phyloP scores from a whole-genome alignment of 2,888 invertebrate species.

The Eledone cirrhosa region DNA sequence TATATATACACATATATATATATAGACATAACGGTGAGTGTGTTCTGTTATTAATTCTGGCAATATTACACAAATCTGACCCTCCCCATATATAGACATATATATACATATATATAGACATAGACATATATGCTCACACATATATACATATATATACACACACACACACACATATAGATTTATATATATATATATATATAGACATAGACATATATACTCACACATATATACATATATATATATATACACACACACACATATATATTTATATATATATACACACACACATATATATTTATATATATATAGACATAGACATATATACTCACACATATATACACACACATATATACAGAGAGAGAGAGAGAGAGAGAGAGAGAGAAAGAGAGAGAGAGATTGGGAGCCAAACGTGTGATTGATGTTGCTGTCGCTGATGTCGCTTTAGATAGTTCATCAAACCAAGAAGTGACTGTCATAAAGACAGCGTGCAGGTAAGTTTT shows the following conservation, averaged over 20 bases:
- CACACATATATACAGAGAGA: conserved; percentile 3
- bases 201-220: neutral
- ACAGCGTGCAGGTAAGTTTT: too few species aligned
- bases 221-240: neutral
- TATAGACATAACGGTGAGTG: too few species aligned
- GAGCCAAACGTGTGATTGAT: too few species aligned
- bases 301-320: too few species aligned
- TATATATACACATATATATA: neutral
- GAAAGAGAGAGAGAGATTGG: neutral
- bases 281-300: neutral
- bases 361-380: conserved; percentile 12
- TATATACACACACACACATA: neutral
- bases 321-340: too few species aligned
- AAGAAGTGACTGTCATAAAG: too few species aligned
- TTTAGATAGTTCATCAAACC: too few species aligned
- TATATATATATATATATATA: neutral
- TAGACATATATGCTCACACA: neutral
- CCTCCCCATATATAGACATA: too few species aligned
- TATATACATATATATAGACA: neutral
- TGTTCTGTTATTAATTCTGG: too few species aligned
- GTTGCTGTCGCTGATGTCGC: too few species aligned
- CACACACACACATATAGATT: neutral
- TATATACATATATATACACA: neutral
- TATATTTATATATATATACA: neutral
- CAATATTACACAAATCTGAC: too few species aligned